phyloP scores from a whole-genome alignment of 2,113 vertebrate species.

The Crotophaga sulcirostris region DNA sequence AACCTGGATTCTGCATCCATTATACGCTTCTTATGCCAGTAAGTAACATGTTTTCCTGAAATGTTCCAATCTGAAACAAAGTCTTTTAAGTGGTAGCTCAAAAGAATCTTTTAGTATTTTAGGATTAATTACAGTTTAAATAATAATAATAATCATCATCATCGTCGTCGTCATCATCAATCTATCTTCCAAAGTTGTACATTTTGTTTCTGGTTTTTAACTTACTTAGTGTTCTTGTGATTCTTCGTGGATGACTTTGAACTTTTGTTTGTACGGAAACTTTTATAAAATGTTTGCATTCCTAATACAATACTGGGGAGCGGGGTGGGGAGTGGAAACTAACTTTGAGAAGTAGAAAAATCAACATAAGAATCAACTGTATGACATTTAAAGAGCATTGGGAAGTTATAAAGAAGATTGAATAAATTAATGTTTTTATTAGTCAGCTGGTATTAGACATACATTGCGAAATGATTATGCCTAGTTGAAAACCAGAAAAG shows the following conservation, averaged over 20 bases:
- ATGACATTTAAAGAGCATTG: background rate
- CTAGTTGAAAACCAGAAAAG: background rate
- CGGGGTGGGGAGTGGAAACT: background rate
- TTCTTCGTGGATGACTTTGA: background rate
- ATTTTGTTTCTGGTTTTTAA: background rate
- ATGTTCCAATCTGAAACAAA: background rate
- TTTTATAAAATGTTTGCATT: conserved; percentile 5
- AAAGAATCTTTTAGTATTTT: background rate
- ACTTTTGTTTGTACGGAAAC: conserved; percentile 2
- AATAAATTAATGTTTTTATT: background rate
- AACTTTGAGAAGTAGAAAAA: background rate
- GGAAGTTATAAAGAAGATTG: background rate
- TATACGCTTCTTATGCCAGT: conserved; percentile 87
- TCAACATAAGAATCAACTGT: background rate
- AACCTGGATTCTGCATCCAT: conserved; percentile 94
- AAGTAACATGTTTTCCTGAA: conserved; percentile 55
- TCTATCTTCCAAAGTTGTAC: background rate
- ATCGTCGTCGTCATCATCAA: background rate
- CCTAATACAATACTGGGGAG: background rate
- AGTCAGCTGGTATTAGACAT: background rate
- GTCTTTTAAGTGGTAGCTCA: conserved; percentile 15
- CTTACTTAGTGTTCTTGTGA: background rate
- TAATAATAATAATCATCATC: background rate
- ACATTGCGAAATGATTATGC: background rate
- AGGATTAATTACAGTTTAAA: conserved; percentile 21